Evolutionary conservation across 2,888 invertebrate genomes (phyloP).

Genomic region (Pachliopta kotzebuea): DNA sequence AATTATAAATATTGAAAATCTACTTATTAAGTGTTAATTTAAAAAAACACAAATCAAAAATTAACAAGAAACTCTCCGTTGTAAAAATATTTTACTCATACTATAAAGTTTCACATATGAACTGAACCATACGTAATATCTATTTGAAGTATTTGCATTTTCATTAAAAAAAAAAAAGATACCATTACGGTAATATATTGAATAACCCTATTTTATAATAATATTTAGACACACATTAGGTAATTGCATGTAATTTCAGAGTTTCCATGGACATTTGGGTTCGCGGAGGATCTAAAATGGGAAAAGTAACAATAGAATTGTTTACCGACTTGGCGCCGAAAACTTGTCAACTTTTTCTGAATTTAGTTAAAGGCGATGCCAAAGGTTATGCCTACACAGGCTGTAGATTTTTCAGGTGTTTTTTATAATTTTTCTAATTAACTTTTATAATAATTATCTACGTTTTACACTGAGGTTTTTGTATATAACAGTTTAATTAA

Average conservation of each 20-base stretch:
- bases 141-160: no score
- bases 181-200: background rate
- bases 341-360: constrained; percentile 62
- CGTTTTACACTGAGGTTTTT: background rate
- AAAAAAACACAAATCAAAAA: background rate
- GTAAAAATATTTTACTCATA: no score
- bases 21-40: background rate
- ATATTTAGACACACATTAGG: background rate
- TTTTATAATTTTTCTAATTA: background rate
- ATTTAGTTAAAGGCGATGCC: constrained; percentile 55
- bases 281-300: constrained; percentile 65
- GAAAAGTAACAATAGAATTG: constrained; percentile 58
- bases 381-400: constrained; percentile 61
- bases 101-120: no score
- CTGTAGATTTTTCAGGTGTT: constrained; percentile 64
- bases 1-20: background rate
- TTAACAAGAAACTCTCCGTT: no score
- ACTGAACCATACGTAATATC: no score
- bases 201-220: background rate
- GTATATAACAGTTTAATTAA: background rate
- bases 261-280: constrained; percentile 67
- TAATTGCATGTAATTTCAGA: constrained; percentile 39
- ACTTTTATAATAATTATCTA: background rate
- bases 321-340: constrained; percentile 64
- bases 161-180: no score